Evolutionary conservation across 2,888 invertebrate genomes (phyloP).

Genomic region (Chrysina gloriosa): DNA sequence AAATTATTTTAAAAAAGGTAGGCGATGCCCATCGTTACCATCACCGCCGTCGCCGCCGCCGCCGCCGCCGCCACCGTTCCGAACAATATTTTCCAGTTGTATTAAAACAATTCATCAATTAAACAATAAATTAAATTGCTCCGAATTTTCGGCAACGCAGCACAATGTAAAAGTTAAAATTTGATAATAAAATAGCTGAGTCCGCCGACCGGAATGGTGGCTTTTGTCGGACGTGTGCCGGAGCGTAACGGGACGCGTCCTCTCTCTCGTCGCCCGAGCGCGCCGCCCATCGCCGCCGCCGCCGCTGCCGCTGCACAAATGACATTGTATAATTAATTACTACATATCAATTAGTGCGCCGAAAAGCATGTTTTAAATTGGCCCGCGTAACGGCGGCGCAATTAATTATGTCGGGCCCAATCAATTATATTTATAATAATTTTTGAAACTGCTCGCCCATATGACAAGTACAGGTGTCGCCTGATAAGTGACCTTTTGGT

Average conservation of each 20-base stretch:
- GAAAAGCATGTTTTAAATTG: slow-evolving; percentile 60
- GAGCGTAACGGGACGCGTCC: background rate
- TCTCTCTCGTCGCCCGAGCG: background rate
- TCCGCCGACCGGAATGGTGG: slow-evolving; percentile 56
- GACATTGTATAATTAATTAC: slow-evolving; percentile 62
- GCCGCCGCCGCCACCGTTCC: slow-evolving; percentile 9
- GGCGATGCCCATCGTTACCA: too few relatives aligned
- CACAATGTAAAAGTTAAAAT: slow-evolving; percentile 56
- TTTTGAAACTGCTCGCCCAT: slow-evolving; percentile 52
- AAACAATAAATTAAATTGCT: slow-evolving; percentile 50
- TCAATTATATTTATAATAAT: slow-evolving; percentile 61
- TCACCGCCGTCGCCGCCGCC: slow-evolving; percentile 1
- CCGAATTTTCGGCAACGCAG: slow-evolving; percentile 46
- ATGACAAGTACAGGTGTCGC: slow-evolving; percentile 58
- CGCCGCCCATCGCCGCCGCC: slow-evolving; percentile 41
- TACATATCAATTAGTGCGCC: slow-evolving; percentile 61
- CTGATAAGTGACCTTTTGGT: slow-evolving; percentile 52
- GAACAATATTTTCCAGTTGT: slow-evolving; percentile 47
- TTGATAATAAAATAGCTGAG: slow-evolving; percentile 60
- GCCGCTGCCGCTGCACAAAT: slow-evolving; percentile 52
- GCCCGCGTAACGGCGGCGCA: slow-evolving; percentile 54
- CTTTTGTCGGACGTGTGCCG: slow-evolving; percentile 56
- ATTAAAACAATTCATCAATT: slow-evolving; percentile 49
- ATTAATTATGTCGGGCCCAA: slow-evolving; percentile 60
- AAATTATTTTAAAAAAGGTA: slow-evolving; percentile 36